Percentiles rank a stretch among this genome's conserved stretches.
These are phyloP conservation scores for Nomada fabriciana DNA, from an alignment of 2,888 invertebrate species.

Conservation along the genomic window DNA sequence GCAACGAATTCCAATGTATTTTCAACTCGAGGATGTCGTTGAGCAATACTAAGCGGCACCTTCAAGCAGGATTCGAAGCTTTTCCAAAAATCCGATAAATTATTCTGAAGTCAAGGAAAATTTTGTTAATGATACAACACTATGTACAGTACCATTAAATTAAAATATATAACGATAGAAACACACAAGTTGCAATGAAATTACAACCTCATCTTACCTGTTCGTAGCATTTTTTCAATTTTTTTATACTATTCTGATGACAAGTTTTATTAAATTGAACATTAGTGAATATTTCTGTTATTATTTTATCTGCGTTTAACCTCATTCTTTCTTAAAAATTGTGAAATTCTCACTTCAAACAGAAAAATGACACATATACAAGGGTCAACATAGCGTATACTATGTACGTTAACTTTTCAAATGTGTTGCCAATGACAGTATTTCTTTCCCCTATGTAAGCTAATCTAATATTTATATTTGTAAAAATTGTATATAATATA, in stretches of 20 bases:
- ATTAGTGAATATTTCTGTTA: constrained; percentile 86
- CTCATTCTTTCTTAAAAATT: constrained; percentile 33
- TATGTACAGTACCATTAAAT: not conserved
- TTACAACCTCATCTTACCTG: constrained; percentile 85
- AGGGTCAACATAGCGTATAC: not conserved
- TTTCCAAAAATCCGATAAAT: constrained; percentile 87
- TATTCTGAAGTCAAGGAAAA: constrained; percentile 83
- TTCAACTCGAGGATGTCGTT: constrained; percentile 89
- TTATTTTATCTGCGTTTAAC: not conserved
- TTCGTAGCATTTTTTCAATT: constrained; percentile 87
- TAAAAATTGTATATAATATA: not conserved
- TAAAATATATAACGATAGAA: constrained; percentile 3
- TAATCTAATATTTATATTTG: not conserved
- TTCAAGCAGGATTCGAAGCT: constrained; percentile 88
- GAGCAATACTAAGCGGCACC: constrained; percentile 88
- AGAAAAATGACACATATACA: not conserved
- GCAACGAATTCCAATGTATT: constrained; percentile 90
- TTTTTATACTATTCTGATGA: constrained; percentile 88
- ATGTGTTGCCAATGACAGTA: constrained; percentile 26
- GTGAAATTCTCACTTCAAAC: not conserved
- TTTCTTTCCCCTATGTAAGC: not conserved
- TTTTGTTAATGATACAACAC: not conserved
- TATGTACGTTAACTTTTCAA: constrained; percentile 36
- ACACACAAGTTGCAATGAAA: constrained; percentile 8
- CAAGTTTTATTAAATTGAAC: constrained; percentile 88